Evolutionary conservation across 2,113 vertebrate genomes (phyloP), one percentile per base, ranked within the genome.

Genomic region (Nannospalax galili): DNA sequence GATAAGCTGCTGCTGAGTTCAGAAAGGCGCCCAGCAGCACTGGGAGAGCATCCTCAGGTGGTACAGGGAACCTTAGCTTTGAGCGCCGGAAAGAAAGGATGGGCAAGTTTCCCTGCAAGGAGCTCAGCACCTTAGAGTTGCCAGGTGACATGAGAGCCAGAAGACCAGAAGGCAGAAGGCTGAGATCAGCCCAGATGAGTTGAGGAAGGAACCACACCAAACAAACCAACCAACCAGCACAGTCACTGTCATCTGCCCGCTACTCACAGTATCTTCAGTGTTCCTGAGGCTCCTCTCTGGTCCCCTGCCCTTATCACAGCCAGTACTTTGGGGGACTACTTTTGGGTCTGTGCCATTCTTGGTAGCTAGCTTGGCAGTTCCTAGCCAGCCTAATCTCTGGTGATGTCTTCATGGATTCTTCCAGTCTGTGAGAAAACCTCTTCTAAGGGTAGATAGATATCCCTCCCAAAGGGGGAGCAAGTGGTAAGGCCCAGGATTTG

Each of bases 1-100:
- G 96, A 95, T 96, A 97, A 97, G 94, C 91, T 96, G 90, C 96
- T 97, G 75, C 96, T 96, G 96, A 95, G 95, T 97, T 87, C 56
- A 65, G 87, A 85, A 96, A 94, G 95, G 97, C 95, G 92, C 70
- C 94, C 75, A 58, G 30, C 40, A 3, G 79, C 2, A 69, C 82
- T 19, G 73, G 90, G 90, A 93, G 95, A 94, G 58, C 0, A 0
- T 20, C 84, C 19, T 95, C 87, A 40, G 93, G 94, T 89, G 92
- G 88, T 35, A 45, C 32, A 2, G 7, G 9, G 56, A 75, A 64
- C 67, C 84, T 56, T n/a, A 56, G 73, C 91, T 67, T 70, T 72
- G 37, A 6, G 35, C 58, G 20, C 22, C 32, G 72, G 64, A 69
- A 91, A 85, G 96, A 94, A 74, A 75, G 24, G 4, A 42, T n/a